Base-by-base conservation (phyloP, 37 sponge, comb jelly and placozoan genomes). In the Chondrilla cf. caribensis region DNA sequence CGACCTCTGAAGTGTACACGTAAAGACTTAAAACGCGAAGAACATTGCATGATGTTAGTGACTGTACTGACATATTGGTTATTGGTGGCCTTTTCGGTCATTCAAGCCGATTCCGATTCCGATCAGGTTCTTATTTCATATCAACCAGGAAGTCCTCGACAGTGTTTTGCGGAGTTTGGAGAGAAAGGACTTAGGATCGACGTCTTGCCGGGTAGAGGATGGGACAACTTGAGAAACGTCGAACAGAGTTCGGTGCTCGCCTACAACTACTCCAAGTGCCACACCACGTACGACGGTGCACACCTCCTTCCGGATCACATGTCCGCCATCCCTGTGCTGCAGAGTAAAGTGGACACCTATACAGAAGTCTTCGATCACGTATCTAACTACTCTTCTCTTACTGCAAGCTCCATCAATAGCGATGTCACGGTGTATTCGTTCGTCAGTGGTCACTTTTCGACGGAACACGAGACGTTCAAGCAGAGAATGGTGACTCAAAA, bases 191-290 rank as follows among this genome's bases (percentile, higher is more conserved):
- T 67, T 17, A 67, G 68, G 68, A n/a, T 73, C 25, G 83, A 82
- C 24, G 72, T 33, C 35, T 38, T 82, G 41, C 93, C 93, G 18
- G 93, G 93, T 0, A 77, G 7, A 41, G 93, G 93, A 0, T 93
- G 88, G 58, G 93, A 93, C 75, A 87, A 82, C 81, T 76, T 93
- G 54, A 58, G 90, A 31, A 93, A 87, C 59, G 9, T 85, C 32
- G 93, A 93, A 70, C 86, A 86, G 87, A 84, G 93, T 25, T 65
- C 73, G 28, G 83, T 87, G 7, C 77, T 82, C 37, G 65, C 66
- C 38, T 78, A 51, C 72, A 86, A 80, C 82, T 93, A 89, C 79
- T 77, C 87, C 66, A 70, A 58, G 62, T 93, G 93, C 68, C 54
- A 67, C 18, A 40, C 77, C 3, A 89, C 93, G 33, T 80, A 70